Evolutionary conservation across 2,113 vertebrate species (phyloP).

Genomic region (Hippocampus mohnikei): DNA sequence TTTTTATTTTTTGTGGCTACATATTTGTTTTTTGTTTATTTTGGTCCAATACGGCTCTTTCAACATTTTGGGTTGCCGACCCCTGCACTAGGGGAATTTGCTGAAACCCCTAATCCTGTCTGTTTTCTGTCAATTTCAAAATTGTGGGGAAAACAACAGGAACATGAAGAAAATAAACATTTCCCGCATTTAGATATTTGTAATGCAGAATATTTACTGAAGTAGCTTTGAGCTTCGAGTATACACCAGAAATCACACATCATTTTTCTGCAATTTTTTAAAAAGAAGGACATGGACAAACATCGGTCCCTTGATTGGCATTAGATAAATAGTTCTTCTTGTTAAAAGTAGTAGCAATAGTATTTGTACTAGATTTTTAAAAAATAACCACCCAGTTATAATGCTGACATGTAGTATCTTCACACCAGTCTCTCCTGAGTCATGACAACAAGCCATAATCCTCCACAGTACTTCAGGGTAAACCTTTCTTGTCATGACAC

Average conservation of each 20-base stretch:
- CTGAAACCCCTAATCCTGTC: neutral
- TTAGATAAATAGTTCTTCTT: neutral
- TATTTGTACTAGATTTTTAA: neutral
- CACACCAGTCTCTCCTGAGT: conserved; percentile 64
- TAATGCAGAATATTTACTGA: too few species aligned
- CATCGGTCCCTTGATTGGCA: neutral
- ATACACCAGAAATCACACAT: neutral
- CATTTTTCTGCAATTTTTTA: neutral
- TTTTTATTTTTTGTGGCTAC: too few species aligned
- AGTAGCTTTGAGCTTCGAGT: too few species aligned
- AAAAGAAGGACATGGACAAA: neutral
- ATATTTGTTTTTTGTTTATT: too few species aligned
- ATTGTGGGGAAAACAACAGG: neutral
- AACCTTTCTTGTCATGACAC: conserved; percentile 37
- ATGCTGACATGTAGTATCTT: conserved; percentile 55
- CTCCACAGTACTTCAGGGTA: conserved; percentile 58
- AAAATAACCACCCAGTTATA: conserved; percentile 19
- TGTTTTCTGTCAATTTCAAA: neutral
- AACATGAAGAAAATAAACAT: neutral
- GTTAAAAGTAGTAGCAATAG: neutral
- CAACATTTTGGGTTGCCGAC: too few species aligned
- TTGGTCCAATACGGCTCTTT: too few species aligned
- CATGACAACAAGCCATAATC: conserved; percentile 66
- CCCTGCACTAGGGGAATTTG: neutral
- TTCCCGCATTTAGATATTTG: neutral